Evolutionary conservation across 1,140 invertebrate genomes (phyloP).

Genomic region (Plectrocnemia conspersa): DNA sequence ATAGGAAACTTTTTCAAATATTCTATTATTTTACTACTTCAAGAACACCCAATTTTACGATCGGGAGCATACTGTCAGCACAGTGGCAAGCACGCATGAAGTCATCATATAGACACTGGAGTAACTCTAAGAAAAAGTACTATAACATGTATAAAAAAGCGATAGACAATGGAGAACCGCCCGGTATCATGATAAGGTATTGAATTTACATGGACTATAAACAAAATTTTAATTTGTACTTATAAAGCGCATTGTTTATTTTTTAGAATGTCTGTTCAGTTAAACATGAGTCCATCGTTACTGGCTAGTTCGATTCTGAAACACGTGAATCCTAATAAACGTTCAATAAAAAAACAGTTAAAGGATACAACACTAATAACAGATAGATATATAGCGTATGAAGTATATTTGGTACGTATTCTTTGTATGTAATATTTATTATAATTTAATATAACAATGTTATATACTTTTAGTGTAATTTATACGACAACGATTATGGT

Average conservation of each 20-base stretch:
- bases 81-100: slow-evolving; percentile 50
- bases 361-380: slow-evolving; percentile 68
- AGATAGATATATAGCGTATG: slow-evolving; percentile 66
- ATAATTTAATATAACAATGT: slow-evolving; percentile 6
- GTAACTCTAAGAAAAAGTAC: slow-evolving; percentile 36
- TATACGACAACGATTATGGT: slow-evolving; percentile 74
- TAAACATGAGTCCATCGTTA: slow-evolving; percentile 45
- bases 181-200: slow-evolving; percentile 56
- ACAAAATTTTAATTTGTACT: slow-evolving; percentile 51
- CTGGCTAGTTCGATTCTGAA: slow-evolving; percentile 47
- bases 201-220: slow-evolving; percentile 42
- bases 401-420: slow-evolving; percentile 68
- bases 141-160: slow-evolving; percentile 38
- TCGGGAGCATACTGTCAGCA: slow-evolving; percentile 50
- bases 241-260: slow-evolving; percentile 36
- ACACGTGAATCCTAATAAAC: slow-evolving; percentile 40
- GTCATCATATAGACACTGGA: slow-evolving; percentile 39
- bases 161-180: slow-evolving; percentile 39
- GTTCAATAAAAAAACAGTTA: slow-evolving; percentile 55
- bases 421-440: slow-evolving; percentile 13
- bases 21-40: background rate
- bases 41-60: slow-evolving; percentile 41
- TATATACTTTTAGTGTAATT: slow-evolving; percentile 52
- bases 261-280: slow-evolving; percentile 44
- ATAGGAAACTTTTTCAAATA: background rate